A percentile compares a stretch with the other conserved stretches of the same genome.
Evolutionary conservation across 2,797 vertebrate genomes (phyloP).

Genomic region (Lagodon rhomboides): DNA sequence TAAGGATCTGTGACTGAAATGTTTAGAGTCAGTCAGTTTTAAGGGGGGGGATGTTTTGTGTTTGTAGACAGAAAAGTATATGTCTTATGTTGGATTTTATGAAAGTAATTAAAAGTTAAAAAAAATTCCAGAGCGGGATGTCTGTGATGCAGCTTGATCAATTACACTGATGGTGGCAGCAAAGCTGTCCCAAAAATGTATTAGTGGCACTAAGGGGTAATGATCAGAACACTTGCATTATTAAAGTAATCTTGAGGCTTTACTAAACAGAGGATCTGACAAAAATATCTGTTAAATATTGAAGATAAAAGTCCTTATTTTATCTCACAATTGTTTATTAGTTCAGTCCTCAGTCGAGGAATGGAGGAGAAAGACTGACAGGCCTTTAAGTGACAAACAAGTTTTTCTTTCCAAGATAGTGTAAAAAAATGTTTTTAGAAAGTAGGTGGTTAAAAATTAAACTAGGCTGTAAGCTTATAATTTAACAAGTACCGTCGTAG

Average conservation of each 20-base stretch:
- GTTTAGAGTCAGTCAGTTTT: conserved; percentile 41
- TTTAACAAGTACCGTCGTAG: no score
- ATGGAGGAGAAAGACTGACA: neutral
- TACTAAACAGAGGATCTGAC: no score
- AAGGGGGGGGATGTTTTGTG: conserved; percentile 1
- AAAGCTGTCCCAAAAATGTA: no score
- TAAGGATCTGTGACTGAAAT: conserved; percentile 35
- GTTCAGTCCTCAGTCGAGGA: neutral
- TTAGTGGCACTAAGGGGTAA: neutral
- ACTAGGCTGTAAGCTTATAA: no score
- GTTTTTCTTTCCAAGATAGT: no score
- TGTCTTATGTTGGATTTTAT: conserved; percentile 55
- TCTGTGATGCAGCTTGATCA: conserved; percentile 25
- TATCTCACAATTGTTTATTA: neutral
- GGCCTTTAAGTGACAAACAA: no score
- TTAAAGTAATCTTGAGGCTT: no score
- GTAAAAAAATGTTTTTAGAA: no score
- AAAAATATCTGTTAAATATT: neutral
- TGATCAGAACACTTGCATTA: neutral
- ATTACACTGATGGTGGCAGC: no score
- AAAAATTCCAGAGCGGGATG: conserved; percentile 22
- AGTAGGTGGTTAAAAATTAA: no score
- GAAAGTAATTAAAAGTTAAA: conserved; percentile 60
- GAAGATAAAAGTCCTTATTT: neutral
- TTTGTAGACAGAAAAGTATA: conserved; percentile 53